Percentiles rank a stretch among this genome's conserved stretches.
phyloP scores from a whole-genome alignment of 2,113 vertebrate species.

The Phylloscopus trochiloides region DNA sequence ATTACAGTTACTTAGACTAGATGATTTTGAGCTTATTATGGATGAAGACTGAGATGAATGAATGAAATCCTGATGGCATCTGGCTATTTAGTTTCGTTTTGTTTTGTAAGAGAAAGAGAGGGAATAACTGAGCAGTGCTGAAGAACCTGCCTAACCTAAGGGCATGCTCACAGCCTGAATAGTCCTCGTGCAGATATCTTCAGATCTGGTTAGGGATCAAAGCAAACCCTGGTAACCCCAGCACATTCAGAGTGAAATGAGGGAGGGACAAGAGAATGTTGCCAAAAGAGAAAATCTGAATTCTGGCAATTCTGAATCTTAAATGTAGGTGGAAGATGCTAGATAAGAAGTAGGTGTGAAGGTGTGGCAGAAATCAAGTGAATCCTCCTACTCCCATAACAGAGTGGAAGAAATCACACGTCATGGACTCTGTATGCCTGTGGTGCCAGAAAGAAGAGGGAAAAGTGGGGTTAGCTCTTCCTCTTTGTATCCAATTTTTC shows the following conservation, averaged over 20 bases:
- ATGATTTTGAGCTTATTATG: background rate
- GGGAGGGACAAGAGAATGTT: background rate
- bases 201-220: background rate
- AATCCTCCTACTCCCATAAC: background rate
- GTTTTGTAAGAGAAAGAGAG: background rate
- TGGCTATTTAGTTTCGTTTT: background rate
- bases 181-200: background rate
- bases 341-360: slow-evolving; percentile 36
- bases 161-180: background rate
- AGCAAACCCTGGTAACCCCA: background rate
- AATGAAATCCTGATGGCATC: background rate
- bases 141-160: background rate
- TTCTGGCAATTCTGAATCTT: background rate
- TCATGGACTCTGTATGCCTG: background rate
- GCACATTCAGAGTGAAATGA: background rate
- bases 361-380: slow-evolving; percentile 3
- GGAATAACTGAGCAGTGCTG: background rate
- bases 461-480: background rate
- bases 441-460: background rate
- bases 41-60: background rate
- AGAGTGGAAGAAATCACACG: background rate
- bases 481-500: background rate
- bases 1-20: background rate
- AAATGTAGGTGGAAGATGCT: slow-evolving; percentile 43
- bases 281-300: background rate